Conservation (phyloP, 1,140 invertebrate genomes). For the Pissodes strobi region DNA sequence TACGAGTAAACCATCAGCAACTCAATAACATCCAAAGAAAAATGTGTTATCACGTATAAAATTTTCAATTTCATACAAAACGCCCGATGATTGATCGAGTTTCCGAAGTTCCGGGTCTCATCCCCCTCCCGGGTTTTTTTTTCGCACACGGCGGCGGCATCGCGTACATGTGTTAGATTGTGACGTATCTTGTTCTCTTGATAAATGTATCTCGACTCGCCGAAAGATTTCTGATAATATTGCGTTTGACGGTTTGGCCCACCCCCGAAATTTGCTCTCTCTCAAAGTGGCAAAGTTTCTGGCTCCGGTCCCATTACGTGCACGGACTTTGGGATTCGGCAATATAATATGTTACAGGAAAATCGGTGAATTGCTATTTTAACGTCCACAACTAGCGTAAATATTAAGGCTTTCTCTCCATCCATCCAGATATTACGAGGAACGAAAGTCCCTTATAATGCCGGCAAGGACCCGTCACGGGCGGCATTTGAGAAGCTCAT, state of each 20-base stretch:
- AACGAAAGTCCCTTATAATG: neutral
- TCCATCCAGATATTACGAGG: neutral
- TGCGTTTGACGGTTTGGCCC: slow-evolving; percentile 3
- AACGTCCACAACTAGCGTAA: too few relatives aligned
- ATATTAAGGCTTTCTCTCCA: neutral
- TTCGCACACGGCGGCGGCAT: neutral
- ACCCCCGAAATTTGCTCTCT: slow-evolving; percentile 6
- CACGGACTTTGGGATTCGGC: too few relatives aligned
- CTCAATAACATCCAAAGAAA: slow-evolving; percentile 30
- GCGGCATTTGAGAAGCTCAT: slow-evolving; percentile 7
- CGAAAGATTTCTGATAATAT: slow-evolving; percentile 29
- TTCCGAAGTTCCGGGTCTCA: slow-evolving; percentile 16
- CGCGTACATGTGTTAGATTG: slow-evolving; percentile 25
- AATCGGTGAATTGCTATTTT: too few relatives aligned
- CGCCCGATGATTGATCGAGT: slow-evolving; percentile 34
- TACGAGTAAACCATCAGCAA: too few relatives aligned
- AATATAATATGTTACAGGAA: too few relatives aligned
- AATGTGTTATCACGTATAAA: slow-evolving; percentile 35
- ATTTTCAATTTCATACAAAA: slow-evolving; percentile 38
- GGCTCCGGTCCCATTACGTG: neutral
- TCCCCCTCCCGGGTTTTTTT: slow-evolving; percentile 20
- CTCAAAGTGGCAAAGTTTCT: slow-evolving; percentile 19
- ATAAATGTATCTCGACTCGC: slow-evolving; percentile 30
- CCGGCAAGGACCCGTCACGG: slow-evolving; percentile 7
- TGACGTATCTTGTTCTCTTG: slow-evolving; percentile 37